Base-by-base conservation (phyloP, 1,140 invertebrate species). In the Drosophila tani region DNA sequence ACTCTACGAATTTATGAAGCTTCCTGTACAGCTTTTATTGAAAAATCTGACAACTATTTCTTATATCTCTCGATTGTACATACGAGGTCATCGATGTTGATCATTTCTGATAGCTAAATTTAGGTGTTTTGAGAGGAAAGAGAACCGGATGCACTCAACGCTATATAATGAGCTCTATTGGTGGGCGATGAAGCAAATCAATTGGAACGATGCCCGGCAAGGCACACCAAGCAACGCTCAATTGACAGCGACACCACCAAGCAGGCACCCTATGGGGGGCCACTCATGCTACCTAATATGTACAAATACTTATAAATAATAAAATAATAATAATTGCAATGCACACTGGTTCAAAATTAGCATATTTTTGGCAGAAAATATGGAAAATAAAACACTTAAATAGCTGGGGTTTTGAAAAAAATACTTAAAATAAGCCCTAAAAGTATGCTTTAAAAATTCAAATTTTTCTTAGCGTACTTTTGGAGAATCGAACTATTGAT, bases 101-200 rank as follows among this genome's bases (percentile, higher is more conserved):
- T 19, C 38, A 21, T 43, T 58, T 57, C 12, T 12, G 56, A 17
- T 58, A 3, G 5, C n/a, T n/a, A 21, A 21, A 56, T n/a, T 12
- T 24, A 11, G 19, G 19, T 57, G 6, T 24, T 32, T 4, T 8
- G 29, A 11, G n/a, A 1, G n/a, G 2, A 40, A 29, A 35, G 14
- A 38, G 21, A 51, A 69, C 74, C 74, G 75, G 75, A 78, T 69
- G 75, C 35, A 43, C 29, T 40, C 29, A 19, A 3, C 35, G 21
- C 24, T 62, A 60, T 38, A 51, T 49, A 73, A 49, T 38, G 43
- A n/a, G 38, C 45, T 79, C 59, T 53, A 79, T 79, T 64, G 81
- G 63, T 19, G 45, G 49, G 51, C 49, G 47, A 58, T 78, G 47
- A 45, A 74, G 57, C 80, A 86, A 88, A 88, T 87, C 83, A 87